phyloP scores from a whole-genome alignment of 2,888 invertebrate genomes.

The Cancer borealis region DNA sequence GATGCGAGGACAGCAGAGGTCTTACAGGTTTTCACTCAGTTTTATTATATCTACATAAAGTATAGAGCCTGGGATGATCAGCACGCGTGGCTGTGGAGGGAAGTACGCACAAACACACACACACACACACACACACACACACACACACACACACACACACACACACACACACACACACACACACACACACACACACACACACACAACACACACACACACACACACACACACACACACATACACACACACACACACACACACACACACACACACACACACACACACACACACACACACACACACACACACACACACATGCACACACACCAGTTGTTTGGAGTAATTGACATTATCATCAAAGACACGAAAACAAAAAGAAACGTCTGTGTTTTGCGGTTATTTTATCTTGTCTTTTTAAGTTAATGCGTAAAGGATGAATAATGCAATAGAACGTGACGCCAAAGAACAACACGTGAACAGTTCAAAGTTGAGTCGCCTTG shows the following conservation, averaged over 20 bases:
- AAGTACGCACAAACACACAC: too few relatives aligned
- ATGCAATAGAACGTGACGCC: background rate
- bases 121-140: too few relatives aligned
- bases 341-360: background rate
- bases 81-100: too few relatives aligned
- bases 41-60: background rate
- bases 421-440: background rate
- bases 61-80: too few relatives aligned
- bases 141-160: too few relatives aligned
- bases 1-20: background rate
- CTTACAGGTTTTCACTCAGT: background rate
- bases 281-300: too few relatives aligned
- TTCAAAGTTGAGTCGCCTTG: slow-evolving; percentile 6
- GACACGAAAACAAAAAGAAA: background rate
- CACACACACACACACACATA: too few relatives aligned
- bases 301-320: background rate
- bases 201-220: too few relatives aligned
- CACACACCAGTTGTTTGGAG: background rate
- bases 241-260: too few relatives aligned
- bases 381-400: background rate
- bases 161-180: too few relatives aligned
- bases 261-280: too few relatives aligned
- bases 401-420: background rate
- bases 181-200: background rate
- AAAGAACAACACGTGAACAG: background rate